These are phyloP conservation scores for Syndactyla subalaris DNA, from an alignment of 2,797 vertebrate species.

Conservation along the genomic window DNA sequence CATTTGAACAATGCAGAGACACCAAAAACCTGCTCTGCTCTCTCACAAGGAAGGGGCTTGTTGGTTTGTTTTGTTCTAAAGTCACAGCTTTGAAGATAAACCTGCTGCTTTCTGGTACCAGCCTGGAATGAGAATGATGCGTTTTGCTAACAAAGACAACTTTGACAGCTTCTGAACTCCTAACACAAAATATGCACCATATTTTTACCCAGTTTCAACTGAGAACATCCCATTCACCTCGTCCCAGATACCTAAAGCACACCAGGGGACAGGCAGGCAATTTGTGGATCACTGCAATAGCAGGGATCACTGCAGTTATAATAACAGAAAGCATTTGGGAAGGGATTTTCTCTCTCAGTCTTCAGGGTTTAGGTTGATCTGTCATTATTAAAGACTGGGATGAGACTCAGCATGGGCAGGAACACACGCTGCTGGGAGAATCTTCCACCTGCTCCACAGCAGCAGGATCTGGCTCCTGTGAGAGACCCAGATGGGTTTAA, in stretches of 20 bases:
- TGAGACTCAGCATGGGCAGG: background rate
- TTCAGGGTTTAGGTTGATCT: background rate
- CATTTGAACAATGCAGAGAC: background rate
- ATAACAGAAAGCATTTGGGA: background rate
- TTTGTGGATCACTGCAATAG: background rate
- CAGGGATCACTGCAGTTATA: background rate
- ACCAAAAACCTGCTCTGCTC: background rate
- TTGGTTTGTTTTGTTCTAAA: background rate
- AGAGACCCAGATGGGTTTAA: background rate
- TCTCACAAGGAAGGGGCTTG: rapidly evolving
- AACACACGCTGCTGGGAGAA: background rate
- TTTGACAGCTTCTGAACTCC: background rate
- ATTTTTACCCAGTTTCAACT: background rate
- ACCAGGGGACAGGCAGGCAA: background rate
- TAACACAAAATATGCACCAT: background rate
- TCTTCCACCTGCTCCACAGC: background rate
- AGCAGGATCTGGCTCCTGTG: background rate
- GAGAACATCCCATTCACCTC: background rate
- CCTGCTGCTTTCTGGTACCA: background rate
- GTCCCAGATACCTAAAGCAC: background rate
- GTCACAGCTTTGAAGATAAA: background rate
- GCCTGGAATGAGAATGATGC: background rate
- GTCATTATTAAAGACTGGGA: background rate
- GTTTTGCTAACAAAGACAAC: background rate
- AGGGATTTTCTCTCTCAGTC: background rate